Conservation (phyloP, 2,797 vertebrate genomes). For the Otolemur crassicaudatus region DNA sequence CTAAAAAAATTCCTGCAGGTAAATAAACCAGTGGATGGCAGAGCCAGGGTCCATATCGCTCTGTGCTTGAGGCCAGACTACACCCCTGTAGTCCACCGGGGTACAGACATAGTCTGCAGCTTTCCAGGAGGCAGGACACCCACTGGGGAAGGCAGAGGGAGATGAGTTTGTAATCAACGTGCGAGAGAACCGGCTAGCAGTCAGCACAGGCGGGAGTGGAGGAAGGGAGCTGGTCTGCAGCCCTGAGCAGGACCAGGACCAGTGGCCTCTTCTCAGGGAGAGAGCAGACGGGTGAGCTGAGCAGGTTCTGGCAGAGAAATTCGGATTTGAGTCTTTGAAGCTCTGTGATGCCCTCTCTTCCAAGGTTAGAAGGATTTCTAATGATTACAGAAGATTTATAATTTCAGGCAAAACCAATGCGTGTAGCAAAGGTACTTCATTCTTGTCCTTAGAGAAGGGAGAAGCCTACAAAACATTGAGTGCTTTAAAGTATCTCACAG, state of each 20-base stretch:
- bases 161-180: background rate
- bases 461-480: background rate
- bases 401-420: background rate
- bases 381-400: background rate
- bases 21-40: background rate
- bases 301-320: background rate
- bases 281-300: background rate
- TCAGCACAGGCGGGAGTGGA: background rate
- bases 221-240: background rate
- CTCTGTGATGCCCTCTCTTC: background rate
- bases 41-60: background rate
- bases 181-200: background rate
- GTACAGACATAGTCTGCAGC: rapidly evolving
- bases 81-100: rapidly evolving
- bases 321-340: background rate
- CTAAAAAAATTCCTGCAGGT: background rate
- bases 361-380: background rate
- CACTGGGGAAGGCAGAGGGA: background rate
- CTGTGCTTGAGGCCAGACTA: background rate
- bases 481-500: background rate
- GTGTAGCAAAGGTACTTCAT: background rate
- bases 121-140: background rate
- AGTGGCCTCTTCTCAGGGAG: background rate
- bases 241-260: too few relatives aligned
- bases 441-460: background rate